Base-by-base conservation (phyloP, 2,113 vertebrate genomes). In the Rhinolophus sinicus region DNA sequence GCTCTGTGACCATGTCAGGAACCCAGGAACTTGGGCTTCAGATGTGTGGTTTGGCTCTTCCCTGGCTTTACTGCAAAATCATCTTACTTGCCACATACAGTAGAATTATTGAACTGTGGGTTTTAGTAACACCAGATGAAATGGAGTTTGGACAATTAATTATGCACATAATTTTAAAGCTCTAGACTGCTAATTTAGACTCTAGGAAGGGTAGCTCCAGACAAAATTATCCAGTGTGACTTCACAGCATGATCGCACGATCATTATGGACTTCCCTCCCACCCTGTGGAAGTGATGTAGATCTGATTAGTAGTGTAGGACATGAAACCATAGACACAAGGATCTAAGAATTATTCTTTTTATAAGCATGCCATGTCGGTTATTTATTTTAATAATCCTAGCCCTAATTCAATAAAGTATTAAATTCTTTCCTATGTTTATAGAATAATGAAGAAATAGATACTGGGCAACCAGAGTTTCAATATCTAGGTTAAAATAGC, bases 161-260 rank as follows among this genome's bases (percentile, higher is more conserved):
- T 95, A 76, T 69, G n/a, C 12, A 50, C n/a, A 77, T 88, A 77
- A 96, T 88, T 93, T 52, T 62, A 81, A 90, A 58, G 47, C 21
- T 65, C 24, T 21, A 30, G 24, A 15, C 10, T 44, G 11, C 65
- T 65, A 75, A 50, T 90, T 95, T 54, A 76, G 44, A 83, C 38
- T 19, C 19, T 14, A 28, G 47, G 26, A n/a, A 35, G 13, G 9
- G 33, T 30, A 26, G 2, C 24, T 54, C 50, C 58, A 40, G 60
- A 35, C 9, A 40, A 18, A 82, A 65, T 81, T 30, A 85, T 73
- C 30, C 18, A 33, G 65, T 93, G 26, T 86, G 58, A 87, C 58
- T 95, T 64, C 9, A 73, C 13, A 76, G 62, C n/a, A 50, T 40
- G 28, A 56, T 85, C 16, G 7, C n/a, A 50, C 12, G 40, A 56